Base-by-base conservation (phyloP, 2,113 vertebrate genomes). In the Dasyurus viverrinus region DNA sequence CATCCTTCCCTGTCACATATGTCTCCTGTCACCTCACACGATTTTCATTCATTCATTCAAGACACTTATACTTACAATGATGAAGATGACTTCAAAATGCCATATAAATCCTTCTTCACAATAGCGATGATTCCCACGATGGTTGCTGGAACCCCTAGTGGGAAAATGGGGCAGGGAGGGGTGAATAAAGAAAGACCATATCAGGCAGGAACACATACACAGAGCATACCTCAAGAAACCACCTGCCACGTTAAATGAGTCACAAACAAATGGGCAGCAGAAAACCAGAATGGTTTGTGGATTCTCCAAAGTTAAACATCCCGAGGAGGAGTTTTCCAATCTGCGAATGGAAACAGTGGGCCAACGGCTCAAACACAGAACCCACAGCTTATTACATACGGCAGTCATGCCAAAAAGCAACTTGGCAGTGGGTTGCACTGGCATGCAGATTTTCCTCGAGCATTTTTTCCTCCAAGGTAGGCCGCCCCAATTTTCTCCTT, bases 81-180 rank as follows among this genome's bases (percentile, higher is more conserved):
- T 30, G 97, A 96, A 26, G 95, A 92, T 42, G 98, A 68, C 53
- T 93, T 94, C 93, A 23, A 4, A 84, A n/a, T 96, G 48, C 99
- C 99, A 36, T 99, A 99, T 23, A 97, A 98, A 93, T 99, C 98
- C 97, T 97, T 98, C 90, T 99, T 98, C 96, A 99, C 98, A 92
- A 95, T 97, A 54, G 99, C 97, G 89, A 99, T 98, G 89, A 98
- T 50, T 90, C 96, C 96, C 95, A 99, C 98, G 14, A 99, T 95
- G 53, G 99, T 26, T 52, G 99, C 98, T 96, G 99, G 99, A 90
- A 99, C 92, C 97, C 99, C 99, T 99, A 98, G 12, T 91, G 52
- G 95, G 54, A 95, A 97, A 94, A 22, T 92, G 94, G 96, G 46
- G 36, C 53, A 68, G 12, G 60, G 3, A 60, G 57, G 57, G 57